These are phyloP conservation scores for Yponomeuta sedellus DNA, from an alignment of 2,888 invertebrate species.

Conservation along the genomic window DNA sequence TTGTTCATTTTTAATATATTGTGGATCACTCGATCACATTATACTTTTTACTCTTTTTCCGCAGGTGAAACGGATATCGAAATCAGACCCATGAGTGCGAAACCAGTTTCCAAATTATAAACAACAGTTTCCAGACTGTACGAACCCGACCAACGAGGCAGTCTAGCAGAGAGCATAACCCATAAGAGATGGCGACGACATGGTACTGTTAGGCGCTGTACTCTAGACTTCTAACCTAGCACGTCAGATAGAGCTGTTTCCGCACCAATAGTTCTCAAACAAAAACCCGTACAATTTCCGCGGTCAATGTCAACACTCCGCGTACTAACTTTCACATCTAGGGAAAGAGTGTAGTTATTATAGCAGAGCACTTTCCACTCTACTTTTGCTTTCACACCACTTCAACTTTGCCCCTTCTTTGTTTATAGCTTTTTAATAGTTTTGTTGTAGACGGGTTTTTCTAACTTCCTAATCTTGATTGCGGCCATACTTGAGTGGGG, in stretches of 20 bases:
- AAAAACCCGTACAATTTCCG: not conserved
- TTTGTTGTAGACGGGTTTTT: not conserved
- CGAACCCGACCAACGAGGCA: too few species aligned
- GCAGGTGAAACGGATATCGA: too few species aligned
- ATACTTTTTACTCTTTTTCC: too few species aligned
- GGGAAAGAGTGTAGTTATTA: not conserved
- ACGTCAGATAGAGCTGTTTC: not conserved
- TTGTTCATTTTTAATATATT: too few species aligned
- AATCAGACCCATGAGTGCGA: too few species aligned
- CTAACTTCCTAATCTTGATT: too few species aligned
- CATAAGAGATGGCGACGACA: not conserved
- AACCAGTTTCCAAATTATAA: too few species aligned
- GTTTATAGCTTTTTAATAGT: not conserved
- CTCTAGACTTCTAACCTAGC: not conserved
- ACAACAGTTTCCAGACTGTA: too few species aligned
- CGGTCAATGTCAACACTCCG: conserved; percentile 1
- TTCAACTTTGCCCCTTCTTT: conserved; percentile 3
- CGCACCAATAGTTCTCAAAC: not conserved
- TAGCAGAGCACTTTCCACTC: not conserved
- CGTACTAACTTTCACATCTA: not conserved
- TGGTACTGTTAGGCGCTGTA: not conserved
- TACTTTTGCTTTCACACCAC: conserved; percentile 1
- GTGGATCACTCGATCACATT: too few species aligned
- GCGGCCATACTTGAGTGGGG: too few species aligned
- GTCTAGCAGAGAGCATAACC: too few species aligned